Percentiles rank a stretch among this genome's conserved stretches.
These are phyloP conservation scores for Hemithea aestivaria DNA, from an alignment of 2,888 invertebrate genomes.

Conservation along the genomic window DNA sequence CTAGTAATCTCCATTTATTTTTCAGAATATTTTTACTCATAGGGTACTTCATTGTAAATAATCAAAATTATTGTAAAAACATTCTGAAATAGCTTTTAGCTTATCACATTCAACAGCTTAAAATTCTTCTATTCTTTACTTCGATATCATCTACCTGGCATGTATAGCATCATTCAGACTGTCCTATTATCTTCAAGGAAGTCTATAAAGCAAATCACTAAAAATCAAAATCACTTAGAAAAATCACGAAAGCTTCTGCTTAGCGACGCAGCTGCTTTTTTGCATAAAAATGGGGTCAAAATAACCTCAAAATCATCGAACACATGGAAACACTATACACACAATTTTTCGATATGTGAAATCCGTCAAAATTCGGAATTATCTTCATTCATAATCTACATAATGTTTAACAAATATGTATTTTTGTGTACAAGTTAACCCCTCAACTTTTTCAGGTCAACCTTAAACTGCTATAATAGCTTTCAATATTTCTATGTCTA, in stretches of 20 bases:
- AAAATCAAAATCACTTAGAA: constrained; percentile 17
- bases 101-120: constrained; percentile 51
- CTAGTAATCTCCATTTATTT: constrained; percentile 10
- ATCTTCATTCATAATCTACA: constrained; percentile 6
- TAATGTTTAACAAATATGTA: constrained; percentile 24
- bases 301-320: constrained; percentile 19
- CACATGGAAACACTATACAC: constrained; percentile 29
- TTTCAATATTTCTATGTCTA: constrained; percentile 62
- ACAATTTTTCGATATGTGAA: constrained; percentile 30
- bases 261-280: constrained; percentile 69
- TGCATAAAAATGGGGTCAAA: constrained; percentile 34
- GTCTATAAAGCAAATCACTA: constrained; percentile 37
- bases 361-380: constrained; percentile 58
- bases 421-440: constrained; percentile 34
- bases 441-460: constrained; percentile 67
- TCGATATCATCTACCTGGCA: too few species aligned
- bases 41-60: constrained; percentile 14
- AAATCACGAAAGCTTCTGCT: constrained; percentile 53
- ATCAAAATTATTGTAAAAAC: constrained; percentile 33
- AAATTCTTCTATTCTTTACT: constrained; percentile 35
- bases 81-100: constrained; percentile 39
- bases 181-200: constrained; percentile 30
- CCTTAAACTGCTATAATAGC: constrained; percentile 49
- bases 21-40: constrained; percentile 26
- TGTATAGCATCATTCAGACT: too few species aligned